Evolutionary conservation across 2,797 vertebrate genomes (phyloP).

Genomic region (Varecia variegata): DNA sequence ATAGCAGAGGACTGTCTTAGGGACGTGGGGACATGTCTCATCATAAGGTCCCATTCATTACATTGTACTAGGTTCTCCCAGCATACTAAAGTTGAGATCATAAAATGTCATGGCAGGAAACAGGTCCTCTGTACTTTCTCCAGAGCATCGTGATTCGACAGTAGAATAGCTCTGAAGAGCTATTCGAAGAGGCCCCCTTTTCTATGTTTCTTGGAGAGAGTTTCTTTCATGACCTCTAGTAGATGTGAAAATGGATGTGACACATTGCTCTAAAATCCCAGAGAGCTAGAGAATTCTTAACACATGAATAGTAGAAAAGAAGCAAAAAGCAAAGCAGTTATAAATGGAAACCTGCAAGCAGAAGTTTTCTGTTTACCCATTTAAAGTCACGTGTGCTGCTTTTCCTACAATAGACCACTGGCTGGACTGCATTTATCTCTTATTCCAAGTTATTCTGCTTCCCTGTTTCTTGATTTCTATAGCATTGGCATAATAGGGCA

Average conservation of each 20-base stretch:
- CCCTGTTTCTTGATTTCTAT: not conserved
- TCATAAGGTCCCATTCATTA: slow-evolving; percentile 57
- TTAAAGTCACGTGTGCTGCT: not conserved
- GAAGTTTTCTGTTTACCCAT: not conserved
- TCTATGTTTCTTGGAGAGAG: slow-evolving; percentile 41
- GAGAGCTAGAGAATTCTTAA: slow-evolving; percentile 14
- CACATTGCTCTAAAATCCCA: slow-evolving; percentile 28
- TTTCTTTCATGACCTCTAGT: not conserved
- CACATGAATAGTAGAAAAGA: slow-evolving; percentile 18
- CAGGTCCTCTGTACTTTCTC: slow-evolving; percentile 40
- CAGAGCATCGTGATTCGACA: not conserved
- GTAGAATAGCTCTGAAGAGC: not conserved
- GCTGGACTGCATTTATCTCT: not conserved
- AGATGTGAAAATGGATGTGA: slow-evolving; percentile 57
- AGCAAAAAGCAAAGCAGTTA: not conserved
- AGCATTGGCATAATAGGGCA: not conserved
- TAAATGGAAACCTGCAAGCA: not conserved
- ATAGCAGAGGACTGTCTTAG: not conserved
- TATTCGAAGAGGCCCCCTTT: not conserved
- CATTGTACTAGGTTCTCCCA: not conserved
- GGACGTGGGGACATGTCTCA: not conserved
- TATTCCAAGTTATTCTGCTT: not conserved
- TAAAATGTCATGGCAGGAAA: not conserved
- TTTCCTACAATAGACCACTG: not conserved
- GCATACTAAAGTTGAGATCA: slow-evolving; percentile 22